Evolutionary conservation across 2,113 vertebrate species (phyloP).

Genomic region (Ondatra zibethicus): DNA sequence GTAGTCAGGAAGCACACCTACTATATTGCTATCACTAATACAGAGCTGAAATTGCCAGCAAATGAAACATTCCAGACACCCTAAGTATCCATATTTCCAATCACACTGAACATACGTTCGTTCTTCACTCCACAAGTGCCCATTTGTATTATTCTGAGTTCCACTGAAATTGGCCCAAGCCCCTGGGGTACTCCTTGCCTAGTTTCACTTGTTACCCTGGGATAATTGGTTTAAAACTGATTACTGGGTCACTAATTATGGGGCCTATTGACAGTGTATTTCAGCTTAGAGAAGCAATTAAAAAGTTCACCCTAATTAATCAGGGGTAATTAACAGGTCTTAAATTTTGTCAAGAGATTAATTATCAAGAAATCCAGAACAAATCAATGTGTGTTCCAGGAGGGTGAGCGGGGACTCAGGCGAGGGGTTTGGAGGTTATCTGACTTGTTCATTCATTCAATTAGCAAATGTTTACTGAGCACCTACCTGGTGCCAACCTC

Average conservation of each 20-base stretch:
- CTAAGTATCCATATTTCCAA: conserved; percentile 50
- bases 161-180: conserved; percentile 66
- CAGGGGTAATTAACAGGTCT: conserved; percentile 89
- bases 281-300: conserved; percentile 89
- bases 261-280: conserved; percentile 84
- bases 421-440: background rate
- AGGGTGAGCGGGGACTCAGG: conserved; percentile 6
- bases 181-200: conserved; percentile 37
- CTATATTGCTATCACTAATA: conserved; percentile 15
- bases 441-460: background rate
- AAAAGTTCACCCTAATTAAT: conserved; percentile 91
- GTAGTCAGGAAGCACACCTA: background rate
- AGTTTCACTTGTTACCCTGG: conserved; percentile 71
- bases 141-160: conserved; percentile 70
- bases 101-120: conserved; percentile 55
- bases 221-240: conserved; percentile 88
- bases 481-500: background rate
- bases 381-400: conserved; percentile 80
- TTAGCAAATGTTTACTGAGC: conserved; percentile 49
- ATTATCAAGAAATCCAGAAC: conserved; percentile 85
- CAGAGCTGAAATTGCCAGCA: conserved; percentile 14
- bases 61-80: conserved; percentile 58
- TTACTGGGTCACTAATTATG: conserved; percentile 87
- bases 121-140: conserved; percentile 50
- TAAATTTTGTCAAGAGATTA: conserved; percentile 86